Conservation (phyloP, 2,113 vertebrate species). For the Zosterops japonicus region DNA sequence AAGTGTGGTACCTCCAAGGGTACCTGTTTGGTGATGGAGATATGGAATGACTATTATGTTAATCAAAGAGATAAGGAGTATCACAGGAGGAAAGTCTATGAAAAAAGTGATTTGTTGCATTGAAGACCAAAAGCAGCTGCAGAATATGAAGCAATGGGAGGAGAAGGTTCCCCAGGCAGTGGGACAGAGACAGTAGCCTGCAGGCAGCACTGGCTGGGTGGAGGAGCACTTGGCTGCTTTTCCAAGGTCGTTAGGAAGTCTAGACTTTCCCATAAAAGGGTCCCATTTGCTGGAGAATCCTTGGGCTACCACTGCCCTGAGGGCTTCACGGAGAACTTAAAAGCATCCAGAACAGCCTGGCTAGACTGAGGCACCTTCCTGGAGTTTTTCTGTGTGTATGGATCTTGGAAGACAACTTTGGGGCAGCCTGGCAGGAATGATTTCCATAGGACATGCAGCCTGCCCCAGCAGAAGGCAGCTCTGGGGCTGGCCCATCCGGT, state of each 20-base stretch:
- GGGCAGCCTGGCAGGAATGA: background rate
- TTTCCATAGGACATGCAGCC: background rate
- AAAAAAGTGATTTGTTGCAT: background rate
- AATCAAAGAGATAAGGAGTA: background rate
- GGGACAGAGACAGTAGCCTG: conserved; percentile 29
- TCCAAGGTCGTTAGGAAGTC: conserved; percentile 50
- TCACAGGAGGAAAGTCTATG: background rate
- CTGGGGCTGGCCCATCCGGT: background rate
- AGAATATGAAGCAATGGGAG: background rate
- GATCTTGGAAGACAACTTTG: background rate
- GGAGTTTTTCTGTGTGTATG: background rate
- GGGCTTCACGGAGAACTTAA: background rate
- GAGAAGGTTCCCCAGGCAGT: conserved; percentile 13
- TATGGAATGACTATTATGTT: background rate
- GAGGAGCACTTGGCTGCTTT: conserved; percentile 42
- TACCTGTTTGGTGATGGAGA: background rate
- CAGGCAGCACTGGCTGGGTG: background rate
- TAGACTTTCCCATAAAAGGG: conserved; percentile 52
- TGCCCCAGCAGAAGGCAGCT: background rate
- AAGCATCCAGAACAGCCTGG: background rate
- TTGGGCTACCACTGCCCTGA: background rate
- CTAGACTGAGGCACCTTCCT: background rate
- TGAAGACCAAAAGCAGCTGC: background rate
- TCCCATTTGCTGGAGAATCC: conserved; percentile 31
- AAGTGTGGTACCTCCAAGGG: background rate